phyloP scores from a whole-genome alignment of 2,888 invertebrate genomes.

The Endomychus coccineus region DNA sequence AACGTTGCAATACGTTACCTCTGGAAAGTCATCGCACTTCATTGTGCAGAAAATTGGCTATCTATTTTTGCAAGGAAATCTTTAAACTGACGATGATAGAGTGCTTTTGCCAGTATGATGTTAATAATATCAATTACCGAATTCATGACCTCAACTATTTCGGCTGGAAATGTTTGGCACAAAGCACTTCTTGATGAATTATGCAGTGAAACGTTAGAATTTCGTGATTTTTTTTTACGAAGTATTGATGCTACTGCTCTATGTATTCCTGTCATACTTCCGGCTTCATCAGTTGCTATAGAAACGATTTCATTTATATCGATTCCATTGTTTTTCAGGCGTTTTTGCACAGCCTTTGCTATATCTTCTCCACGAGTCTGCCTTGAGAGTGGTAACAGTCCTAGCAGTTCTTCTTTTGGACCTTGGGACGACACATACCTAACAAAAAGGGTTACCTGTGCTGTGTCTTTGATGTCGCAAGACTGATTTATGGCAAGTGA shows the following conservation, averaged over 20 bases:
- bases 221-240: slow-evolving; percentile 4
- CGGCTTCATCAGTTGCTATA: slow-evolving; percentile 11
- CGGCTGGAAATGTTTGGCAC: slow-evolving; percentile 23
- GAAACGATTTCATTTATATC: slow-evolving; percentile 15
- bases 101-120: slow-evolving; percentile 21
- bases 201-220: slow-evolving; percentile 17
- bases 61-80: slow-evolving; percentile 20
- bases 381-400: slow-evolving; percentile 17
- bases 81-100: slow-evolving; percentile 22
- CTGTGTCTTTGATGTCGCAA: slow-evolving; percentile 30
- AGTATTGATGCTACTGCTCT: slow-evolving; percentile 13
- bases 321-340: slow-evolving; percentile 10
- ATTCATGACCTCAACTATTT: slow-evolving; percentile 26
- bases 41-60: slow-evolving; percentile 20
- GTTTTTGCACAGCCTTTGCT: slow-evolving; percentile 6
- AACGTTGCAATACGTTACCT: slow-evolving; percentile 22
- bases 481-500: slow-evolving; percentile 28
- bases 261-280: slow-evolving; percentile 18
- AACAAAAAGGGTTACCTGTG: slow-evolving; percentile 28
- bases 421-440: slow-evolving; percentile 22
- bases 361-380: slow-evolving; percentile 26
- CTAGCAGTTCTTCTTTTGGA: slow-evolving; percentile 24
- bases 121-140: no score
- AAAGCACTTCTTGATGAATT: slow-evolving; percentile 18
- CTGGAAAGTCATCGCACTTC: slow-evolving; percentile 23